Percentiles rank a stretch among this genome's conserved stretches.
Evolutionary conservation across 2,888 invertebrate genomes (phyloP).

Genomic region (Urechis unicinctus): DNA sequence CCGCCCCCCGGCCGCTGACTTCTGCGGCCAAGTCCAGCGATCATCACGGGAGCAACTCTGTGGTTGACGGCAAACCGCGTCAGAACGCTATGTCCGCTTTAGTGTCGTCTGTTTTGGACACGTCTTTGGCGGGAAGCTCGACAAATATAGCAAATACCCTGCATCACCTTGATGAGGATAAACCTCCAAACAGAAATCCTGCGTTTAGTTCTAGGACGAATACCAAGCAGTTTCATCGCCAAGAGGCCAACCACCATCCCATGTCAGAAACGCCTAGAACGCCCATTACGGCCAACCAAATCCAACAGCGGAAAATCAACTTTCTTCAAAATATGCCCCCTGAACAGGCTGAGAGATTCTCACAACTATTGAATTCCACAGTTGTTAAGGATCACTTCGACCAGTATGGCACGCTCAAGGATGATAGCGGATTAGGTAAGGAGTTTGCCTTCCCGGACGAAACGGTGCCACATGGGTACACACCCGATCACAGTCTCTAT

Average conservation of each 20-base stretch:
- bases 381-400: slow-evolving; percentile 49
- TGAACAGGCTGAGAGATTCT: slow-evolving; percentile 11
- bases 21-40: background rate
- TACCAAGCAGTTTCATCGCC: background rate
- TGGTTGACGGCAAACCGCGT: background rate
- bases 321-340: too few relatives aligned
- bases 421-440: slow-evolving; percentile 38
- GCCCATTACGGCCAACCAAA: background rate
- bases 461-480: background rate
- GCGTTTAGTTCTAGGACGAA: background rate
- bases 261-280: too few relatives aligned
- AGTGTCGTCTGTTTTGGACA: slow-evolving; percentile 14
- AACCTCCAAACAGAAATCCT: background rate
- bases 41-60: background rate
- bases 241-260: background rate
- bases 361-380: slow-evolving; percentile 42
- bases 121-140: slow-evolving; percentile 12
- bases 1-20: too few relatives aligned
- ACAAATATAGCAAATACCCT: slow-evolving; percentile 5
- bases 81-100: slow-evolving; percentile 9
- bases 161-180: slow-evolving; percentile 2
- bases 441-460: slow-evolving; percentile 21
- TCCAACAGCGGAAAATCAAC: background rate
- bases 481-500: background rate
- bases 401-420: slow-evolving; percentile 37